phyloP scores from a whole-genome alignment of 2,888 invertebrate species.

The Harpagoxenus sublaevis region DNA sequence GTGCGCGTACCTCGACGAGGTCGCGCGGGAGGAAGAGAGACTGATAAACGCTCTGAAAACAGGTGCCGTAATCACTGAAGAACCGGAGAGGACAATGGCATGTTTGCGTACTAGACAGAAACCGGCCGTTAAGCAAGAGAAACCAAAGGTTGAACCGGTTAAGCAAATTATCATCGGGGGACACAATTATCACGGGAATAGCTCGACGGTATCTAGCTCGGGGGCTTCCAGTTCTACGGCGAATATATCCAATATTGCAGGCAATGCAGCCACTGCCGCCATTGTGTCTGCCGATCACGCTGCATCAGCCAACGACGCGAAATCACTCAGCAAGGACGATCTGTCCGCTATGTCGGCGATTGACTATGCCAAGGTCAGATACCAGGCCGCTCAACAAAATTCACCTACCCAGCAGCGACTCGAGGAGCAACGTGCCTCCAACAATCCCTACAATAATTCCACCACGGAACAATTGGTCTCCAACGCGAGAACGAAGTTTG shows the following conservation, averaged over 20 bases:
- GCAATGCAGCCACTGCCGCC: slow-evolving; percentile 60
- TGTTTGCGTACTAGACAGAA: slow-evolving; percentile 76
- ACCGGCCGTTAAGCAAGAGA: slow-evolving; percentile 82
- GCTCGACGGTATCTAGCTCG: slow-evolving; percentile 57
- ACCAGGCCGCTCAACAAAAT: slow-evolving; percentile 88
- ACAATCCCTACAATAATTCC: slow-evolving; percentile 65
- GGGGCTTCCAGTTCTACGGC: neutral
- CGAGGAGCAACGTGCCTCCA: slow-evolving; percentile 85
- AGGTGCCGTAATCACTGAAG: slow-evolving; percentile 89
- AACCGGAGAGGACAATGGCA: slow-evolving; percentile 76
- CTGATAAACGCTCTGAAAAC: slow-evolving; percentile 93
- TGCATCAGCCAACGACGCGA: slow-evolving; percentile 54
- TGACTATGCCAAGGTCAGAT: slow-evolving; percentile 90
- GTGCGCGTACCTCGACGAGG: slow-evolving; percentile 88
- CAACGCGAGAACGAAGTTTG: slow-evolving; percentile 80
- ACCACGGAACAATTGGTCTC: slow-evolving; percentile 75
- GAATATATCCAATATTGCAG: slow-evolving; percentile 70
- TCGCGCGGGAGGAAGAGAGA: slow-evolving; percentile 93
- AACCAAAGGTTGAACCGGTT: slow-evolving; percentile 81
- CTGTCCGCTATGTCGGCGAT: slow-evolving; percentile 87
- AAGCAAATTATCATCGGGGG: slow-evolving; percentile 79
- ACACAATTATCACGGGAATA: slow-evolving; percentile 65
- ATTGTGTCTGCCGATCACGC: slow-evolving; percentile 51
- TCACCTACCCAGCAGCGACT: slow-evolving; percentile 85
- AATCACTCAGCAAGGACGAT: slow-evolving; percentile 79